Base-by-base conservation (phyloP, 2,113 vertebrate species). In the Pelvicachromis taeniatus region DNA sequence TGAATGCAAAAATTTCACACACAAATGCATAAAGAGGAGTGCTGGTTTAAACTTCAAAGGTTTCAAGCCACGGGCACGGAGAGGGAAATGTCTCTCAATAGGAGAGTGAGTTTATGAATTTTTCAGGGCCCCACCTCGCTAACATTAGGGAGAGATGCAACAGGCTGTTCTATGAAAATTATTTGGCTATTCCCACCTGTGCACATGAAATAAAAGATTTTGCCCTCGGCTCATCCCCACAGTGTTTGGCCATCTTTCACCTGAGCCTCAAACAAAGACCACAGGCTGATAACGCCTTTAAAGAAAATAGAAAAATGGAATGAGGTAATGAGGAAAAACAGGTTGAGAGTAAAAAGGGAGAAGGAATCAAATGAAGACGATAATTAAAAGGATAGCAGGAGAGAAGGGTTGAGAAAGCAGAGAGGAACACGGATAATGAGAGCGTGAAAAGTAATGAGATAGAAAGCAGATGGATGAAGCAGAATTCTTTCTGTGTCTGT, bases 21-120 rank as follows among this genome's bases (percentile, higher is more conserved):
- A 77, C 73, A 91, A 92, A 93, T 87, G 85, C 88, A 92, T 89
- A 80, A 90, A 90, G 81, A 89, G 85, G 81, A 83, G 68, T 63
- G 82, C 81, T 85, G 78, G 87, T 91, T 92, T 83, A 91, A 87
- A 95, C 94, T 92, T 95, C 94, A 95, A 95, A 95, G 91, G 70
- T 70, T 86, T 63, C 73, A 82, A 88, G 85, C 82, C 75, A 38
- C 55, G 59, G 88, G 85, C 90, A 79, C 35, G 53, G 58, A 90
- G 58, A 86, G 33, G 87, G 52, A 73, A 83, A 90, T 85, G 90
- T 92, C 63, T 91, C 54, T 89, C 83, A 86, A 92, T 87, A 88
- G 75, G 87, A 84, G 65, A 82, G 80, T n/a, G 33, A 82, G 45
- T 83, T 61, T 80, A 88, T 89, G 80, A 63, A 91, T 89, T 90